These are phyloP conservation scores for Sarcophaga caerulescens DNA, from an alignment of 2,888 invertebrate genomes.

Conservation along the genomic window DNA sequence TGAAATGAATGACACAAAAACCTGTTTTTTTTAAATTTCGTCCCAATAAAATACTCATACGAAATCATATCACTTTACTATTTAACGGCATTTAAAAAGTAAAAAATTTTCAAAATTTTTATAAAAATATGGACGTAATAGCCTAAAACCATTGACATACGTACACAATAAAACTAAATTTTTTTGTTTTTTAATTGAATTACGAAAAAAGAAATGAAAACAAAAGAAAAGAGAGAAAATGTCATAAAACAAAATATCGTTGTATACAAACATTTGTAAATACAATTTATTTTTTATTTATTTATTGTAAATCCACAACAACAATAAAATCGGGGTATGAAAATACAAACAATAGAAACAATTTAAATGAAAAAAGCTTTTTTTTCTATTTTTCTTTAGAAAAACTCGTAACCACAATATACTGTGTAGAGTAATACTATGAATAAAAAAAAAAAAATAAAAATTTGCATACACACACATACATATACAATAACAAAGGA, in stretches of 20 bases:
- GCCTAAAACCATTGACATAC: too few species aligned
- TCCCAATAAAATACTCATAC: too few species aligned
- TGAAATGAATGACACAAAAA: too few species aligned
- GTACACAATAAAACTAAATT: background rate
- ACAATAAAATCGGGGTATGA: background rate
- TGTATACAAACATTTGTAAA: background rate
- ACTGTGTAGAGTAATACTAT: background rate
- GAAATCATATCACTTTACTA: too few species aligned
- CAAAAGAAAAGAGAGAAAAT: background rate
- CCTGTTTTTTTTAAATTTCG: too few species aligned
- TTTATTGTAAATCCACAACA: background rate
- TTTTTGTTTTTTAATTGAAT: background rate
- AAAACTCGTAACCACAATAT: background rate
- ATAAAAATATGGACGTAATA: too few species aligned
- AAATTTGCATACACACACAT: background rate
- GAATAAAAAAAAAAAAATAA: background rate
- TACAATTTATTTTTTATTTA: background rate
- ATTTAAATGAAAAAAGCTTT: background rate
- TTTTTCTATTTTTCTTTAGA: background rate
- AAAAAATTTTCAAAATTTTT: too few species aligned
- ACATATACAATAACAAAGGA: background rate
- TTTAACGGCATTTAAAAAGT: too few species aligned
- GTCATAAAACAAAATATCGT: background rate
- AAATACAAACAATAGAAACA: background rate
- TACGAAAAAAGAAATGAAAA: background rate